Base-by-base conservation (phyloP, 1,140 invertebrate species). In the Drosophila subobscura region DNA sequence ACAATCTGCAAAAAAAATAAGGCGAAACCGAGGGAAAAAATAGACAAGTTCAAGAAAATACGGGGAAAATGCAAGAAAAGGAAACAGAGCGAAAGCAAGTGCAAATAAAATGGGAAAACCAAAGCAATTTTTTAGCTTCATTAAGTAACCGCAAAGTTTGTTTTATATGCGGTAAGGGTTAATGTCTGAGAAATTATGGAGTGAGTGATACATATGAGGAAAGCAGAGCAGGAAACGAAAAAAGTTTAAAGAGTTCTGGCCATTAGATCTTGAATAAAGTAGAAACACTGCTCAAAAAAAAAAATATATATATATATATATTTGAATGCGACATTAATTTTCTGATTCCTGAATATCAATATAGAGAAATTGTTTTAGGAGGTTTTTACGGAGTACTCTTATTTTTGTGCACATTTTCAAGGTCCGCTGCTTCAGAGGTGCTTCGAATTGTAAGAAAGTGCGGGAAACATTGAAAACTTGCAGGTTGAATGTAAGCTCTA, bases 61-160 rank as follows among this genome's bases (percentile, higher is more conserved):
- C 23, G 8, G 3, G 27, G 29, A 59, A 78, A 70, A 65, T 45
- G 52, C 65, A 77, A 77, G 70, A 72, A 58, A 45, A 71, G 37
- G 16, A 42, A 42, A 49, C 44, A 25, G 47, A 27, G 12, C 6
- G 14, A 61, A 46, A 50, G 44, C 40, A 23, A 72, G 70, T 78
- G 65, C 75, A 79, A 78, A 79, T 78, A 78, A 78, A 79, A 79
- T 78, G 78, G 49, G 53, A 70, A 79, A 79, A 71, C 76, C 71
- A 57, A 79, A 53, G 76, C 72, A 79, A 4, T 80, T 80, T 80
- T 80, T 80, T 77, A 80, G 78, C 78, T 80, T 80, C 77, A 80
- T 80, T 80, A 79, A 79, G 77, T 80, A 79, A 75, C 78, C 77
- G 67, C 78, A 80, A 80, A 79, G 78, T 80, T 80, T 80, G 72